Conservation (phyloP, 2,113 vertebrate genomes). For the Pelmatolapia mariae region DNA sequence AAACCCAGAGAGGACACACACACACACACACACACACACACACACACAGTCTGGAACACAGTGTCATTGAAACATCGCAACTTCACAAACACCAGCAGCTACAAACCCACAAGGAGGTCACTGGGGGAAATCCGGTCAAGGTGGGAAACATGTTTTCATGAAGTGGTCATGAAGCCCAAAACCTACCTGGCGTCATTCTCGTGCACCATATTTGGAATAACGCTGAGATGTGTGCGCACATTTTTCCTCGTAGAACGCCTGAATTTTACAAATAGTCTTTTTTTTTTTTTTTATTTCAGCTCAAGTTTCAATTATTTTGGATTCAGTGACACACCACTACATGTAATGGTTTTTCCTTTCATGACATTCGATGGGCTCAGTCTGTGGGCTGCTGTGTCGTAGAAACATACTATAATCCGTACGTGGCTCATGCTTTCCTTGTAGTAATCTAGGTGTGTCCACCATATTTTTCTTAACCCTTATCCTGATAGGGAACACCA, state of each 20-base stretch:
- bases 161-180: not conserved
- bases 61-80: not conserved
- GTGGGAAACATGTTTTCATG: not conserved
- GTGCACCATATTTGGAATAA: not conserved
- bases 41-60: slow-evolving; percentile 1
- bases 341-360: not conserved
- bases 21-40: not conserved
- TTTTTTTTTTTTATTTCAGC: slow-evolving; percentile 12
- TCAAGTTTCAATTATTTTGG: not conserved
- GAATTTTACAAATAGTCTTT: not conserved
- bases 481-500: not conserved
- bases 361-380: not conserved
- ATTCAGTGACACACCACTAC: not conserved
- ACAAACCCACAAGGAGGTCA: not conserved
- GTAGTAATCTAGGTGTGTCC: not conserved
- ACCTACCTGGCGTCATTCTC: not conserved
- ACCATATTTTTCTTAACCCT: not conserved
- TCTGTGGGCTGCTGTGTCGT: not conserved
- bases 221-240: not conserved
- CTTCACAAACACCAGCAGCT: not conserved
- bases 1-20: slow-evolving; percentile 15
- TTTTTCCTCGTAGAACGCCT: not conserved
- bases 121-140: not conserved
- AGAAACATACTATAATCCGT: not conserved
- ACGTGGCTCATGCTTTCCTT: not conserved